Percentiles rank a stretch among this genome's conserved stretches.
Evolutionary conservation across 1,140 invertebrate genomes (phyloP).

Genomic region (Chlorops oryzae): DNA sequence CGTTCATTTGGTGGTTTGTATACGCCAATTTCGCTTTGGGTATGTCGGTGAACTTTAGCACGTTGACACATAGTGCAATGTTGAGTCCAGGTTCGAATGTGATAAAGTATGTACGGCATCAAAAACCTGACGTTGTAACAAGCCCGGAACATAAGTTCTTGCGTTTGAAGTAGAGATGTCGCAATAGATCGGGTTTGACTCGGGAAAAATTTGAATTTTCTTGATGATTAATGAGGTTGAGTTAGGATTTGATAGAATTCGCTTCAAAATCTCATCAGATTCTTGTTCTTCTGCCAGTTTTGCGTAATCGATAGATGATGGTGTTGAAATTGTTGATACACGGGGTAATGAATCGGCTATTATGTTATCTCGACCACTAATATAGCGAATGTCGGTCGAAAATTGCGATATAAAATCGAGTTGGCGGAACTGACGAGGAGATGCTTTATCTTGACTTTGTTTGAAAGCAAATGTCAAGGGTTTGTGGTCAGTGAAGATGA

Average conservation of each 20-base stretch:
- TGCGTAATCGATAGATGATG: neutral
- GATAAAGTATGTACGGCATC: constrained; percentile 1
- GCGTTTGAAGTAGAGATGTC: constrained; percentile 9
- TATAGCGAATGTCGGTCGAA: constrained; percentile 37
- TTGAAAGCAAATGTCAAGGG: constrained; percentile 37
- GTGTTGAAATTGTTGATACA: too few species aligned
- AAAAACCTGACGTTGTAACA: neutral
- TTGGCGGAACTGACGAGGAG: constrained; percentile 28
- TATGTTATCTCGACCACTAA: constrained; percentile 38
- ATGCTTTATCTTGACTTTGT: constrained; percentile 30
- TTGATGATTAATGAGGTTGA: constrained; percentile 3
- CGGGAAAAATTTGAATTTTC: neutral
- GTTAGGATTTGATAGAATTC: neutral
- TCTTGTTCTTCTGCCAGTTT: constrained; percentile 3
- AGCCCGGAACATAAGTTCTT: neutral
- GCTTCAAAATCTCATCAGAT: constrained; percentile 1
- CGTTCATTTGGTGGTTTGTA: neutral
- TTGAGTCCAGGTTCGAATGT: constrained; percentile 1
- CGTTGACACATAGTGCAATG: neutral
- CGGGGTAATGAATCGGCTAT: constrained; percentile 37
- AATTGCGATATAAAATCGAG: constrained; percentile 46
- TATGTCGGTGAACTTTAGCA: neutral
- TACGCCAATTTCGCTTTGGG: neutral
- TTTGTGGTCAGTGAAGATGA: constrained; percentile 46
- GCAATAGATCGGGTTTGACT: neutral